Evolutionary conservation across 1,140 invertebrate species (phyloP).

Genomic region (Pseudomyrmex gracilis): DNA sequence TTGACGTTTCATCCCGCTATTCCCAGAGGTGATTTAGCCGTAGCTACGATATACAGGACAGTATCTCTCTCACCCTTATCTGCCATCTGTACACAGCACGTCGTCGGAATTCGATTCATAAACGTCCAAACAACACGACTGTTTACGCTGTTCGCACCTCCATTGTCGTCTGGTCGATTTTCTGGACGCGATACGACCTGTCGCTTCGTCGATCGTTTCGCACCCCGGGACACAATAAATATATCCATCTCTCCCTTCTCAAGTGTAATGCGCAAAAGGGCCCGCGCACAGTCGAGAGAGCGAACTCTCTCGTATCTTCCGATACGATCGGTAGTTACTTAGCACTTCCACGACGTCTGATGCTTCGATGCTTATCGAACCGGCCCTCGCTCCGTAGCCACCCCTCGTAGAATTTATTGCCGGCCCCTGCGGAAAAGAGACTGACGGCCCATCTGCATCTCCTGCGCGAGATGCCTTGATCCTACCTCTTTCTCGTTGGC

Average conservation of each 20-base stretch:
- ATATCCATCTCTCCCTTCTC: constrained; percentile 38
- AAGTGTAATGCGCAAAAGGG: constrained; percentile 64
- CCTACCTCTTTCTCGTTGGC: background rate
- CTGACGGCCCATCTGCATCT: constrained; percentile 73
- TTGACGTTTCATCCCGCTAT: background rate
- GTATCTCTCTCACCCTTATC: constrained; percentile 27
- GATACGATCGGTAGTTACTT: constrained; percentile 84
- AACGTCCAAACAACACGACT: constrained; percentile 74
- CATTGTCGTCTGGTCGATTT: constrained; percentile 64
- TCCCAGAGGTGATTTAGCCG: background rate
- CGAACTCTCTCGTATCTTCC: constrained; percentile 73
- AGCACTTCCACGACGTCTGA: constrained; percentile 82
- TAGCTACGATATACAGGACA: constrained; percentile 25
- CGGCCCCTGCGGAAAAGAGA: constrained; percentile 74
- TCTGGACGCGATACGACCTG: constrained; percentile 7
- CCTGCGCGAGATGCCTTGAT: background rate
- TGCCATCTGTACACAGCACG: constrained; percentile 40
- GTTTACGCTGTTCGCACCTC: constrained; percentile 60
- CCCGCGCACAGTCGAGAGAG: constrained; percentile 36
- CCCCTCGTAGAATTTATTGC: constrained; percentile 83
- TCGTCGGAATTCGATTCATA: constrained; percentile 81
- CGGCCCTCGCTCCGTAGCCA: constrained; percentile 65
- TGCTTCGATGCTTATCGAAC: constrained; percentile 81
- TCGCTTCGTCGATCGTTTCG: constrained; percentile 58
- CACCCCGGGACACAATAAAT: constrained; percentile 57